phyloP scores from a whole-genome alignment of 2,797 vertebrate species.

The Enteromius mattozi region DNA sequence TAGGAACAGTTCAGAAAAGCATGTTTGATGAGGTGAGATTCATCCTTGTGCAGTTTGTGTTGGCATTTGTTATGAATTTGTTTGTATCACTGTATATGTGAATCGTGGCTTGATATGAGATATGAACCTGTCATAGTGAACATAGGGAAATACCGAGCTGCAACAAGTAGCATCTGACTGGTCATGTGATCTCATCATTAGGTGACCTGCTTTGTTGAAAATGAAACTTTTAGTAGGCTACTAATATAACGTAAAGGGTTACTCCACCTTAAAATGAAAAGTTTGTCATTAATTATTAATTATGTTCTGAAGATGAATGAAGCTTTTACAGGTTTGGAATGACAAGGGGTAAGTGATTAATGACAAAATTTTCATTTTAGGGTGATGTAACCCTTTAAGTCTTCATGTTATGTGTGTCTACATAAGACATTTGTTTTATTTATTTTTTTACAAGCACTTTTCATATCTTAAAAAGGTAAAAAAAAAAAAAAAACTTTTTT shows the following conservation, averaged over 20 bases:
- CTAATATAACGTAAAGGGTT: neutral
- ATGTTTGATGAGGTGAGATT: constrained; percentile 5
- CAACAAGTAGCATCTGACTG: neutral
- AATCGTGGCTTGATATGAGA: neutral
- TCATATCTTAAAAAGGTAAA: neutral
- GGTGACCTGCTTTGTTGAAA: neutral
- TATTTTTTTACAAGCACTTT: neutral
- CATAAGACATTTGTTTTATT: neutral
- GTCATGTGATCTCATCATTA: constrained; percentile 17
- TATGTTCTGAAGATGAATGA: no score
- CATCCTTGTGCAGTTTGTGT: neutral
- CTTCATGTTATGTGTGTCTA: neutral
- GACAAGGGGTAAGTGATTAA: no score
- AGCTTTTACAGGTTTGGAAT: no score
- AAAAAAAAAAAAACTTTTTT: no score
- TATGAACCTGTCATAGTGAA: neutral
- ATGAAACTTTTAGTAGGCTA: neutral
- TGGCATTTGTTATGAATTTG: neutral
- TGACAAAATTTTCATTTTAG: no score
- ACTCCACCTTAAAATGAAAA: no score
- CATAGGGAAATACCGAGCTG: neutral
- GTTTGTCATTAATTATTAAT: no score
- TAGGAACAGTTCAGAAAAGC: neutral
- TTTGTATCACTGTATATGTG: neutral
- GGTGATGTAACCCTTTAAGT: no score